phyloP scores from a whole-genome alignment of 2,113 vertebrate genomes.

The Perca schrenkii region DNA sequence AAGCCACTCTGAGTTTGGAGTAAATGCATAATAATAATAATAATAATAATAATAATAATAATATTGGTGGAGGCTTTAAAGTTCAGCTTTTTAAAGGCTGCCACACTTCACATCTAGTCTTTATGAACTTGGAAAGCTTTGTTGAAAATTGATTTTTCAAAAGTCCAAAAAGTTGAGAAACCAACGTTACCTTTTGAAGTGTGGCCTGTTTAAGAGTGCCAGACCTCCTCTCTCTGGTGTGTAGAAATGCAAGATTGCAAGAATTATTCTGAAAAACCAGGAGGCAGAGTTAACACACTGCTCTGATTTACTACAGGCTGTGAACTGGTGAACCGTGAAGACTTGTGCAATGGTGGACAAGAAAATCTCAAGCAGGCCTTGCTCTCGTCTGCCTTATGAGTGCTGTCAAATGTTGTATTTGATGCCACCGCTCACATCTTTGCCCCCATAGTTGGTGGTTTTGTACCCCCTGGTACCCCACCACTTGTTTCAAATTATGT shows the following conservation, averaged over 20 bases:
- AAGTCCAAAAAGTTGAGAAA: conserved; percentile 34
- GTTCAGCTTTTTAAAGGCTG: conserved; percentile 41
- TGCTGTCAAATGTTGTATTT: conserved; percentile 3
- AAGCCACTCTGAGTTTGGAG: conserved; percentile 34
- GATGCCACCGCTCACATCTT: neutral
- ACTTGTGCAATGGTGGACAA: conserved; percentile 48
- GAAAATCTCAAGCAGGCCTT: conserved; percentile 19
- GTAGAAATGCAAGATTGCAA: neutral
- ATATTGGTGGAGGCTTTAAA: conserved; percentile 55
- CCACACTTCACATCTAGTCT: conserved; percentile 31
- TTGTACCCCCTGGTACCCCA: neutral
- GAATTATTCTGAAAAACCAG: conserved; percentile 41
- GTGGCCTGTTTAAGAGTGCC: neutral
- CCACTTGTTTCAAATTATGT: neutral
- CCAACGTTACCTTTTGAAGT: conserved; percentile 16
- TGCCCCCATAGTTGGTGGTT: neutral
- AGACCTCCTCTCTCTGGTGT: neutral
- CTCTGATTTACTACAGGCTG: conserved; percentile 48
- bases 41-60: conserved; percentile 1
- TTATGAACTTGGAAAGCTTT: conserved; percentile 38
- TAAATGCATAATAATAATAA: conserved; percentile 1
- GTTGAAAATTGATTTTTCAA: conserved; percentile 23
- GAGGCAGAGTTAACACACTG: conserved; percentile 25
- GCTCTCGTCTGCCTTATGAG: neutral
- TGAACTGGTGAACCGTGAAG: conserved; percentile 47